Evolutionary conservation across 2,888 invertebrate species (phyloP), one percentile per base, ranked within the genome.

Genomic region (Diadromus collaris): DNA sequence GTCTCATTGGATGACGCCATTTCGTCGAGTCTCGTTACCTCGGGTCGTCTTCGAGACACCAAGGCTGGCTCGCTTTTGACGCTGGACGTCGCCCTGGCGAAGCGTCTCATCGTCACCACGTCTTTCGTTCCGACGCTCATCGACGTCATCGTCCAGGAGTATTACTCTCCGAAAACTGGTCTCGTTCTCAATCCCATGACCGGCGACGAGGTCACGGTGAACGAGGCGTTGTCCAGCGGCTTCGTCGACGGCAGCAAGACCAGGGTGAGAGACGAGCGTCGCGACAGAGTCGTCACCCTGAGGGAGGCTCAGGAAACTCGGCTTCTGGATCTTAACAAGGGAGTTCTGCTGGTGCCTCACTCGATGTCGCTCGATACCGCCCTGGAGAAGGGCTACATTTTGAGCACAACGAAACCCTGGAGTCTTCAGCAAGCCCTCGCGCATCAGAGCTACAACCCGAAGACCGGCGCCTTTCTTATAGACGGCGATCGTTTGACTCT

Each of bases 371-470:
- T 97, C 51, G 95, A 96, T 89, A 94, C 95, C 84, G 97, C 97
- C 2, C 94, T 95, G 84, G 94, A 95, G 67, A 96, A 96, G 88
- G 97, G 97, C 7, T 96, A 95, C 88, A 92, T 97, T 54, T 91
- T 97, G 38, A 96, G 95, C 85, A 95, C 96, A 38, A 93, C 94
- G 71, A 95, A 95, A 86, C 97, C 97, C 0, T 94, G 95, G 93
- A 95, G 96, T 0, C 91, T 97, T 77, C 96, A 96, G 89, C 96
- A 97, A 92, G 96, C 96, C 16, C 91, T 97, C 71, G 95, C 96
- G 32, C 95, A 96, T 90, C 95, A 95, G 79, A 93, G 95, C 51
- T 97, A 97, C 88, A 94, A 97, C 87, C 93, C 95, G 4, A 93
- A 93, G 81, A 94, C 95, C 3, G 96, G 97, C 0, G 93, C 94